phyloP scores from a whole-genome alignment of 2,113 vertebrate genomes.

The Eira barbara region DNA sequence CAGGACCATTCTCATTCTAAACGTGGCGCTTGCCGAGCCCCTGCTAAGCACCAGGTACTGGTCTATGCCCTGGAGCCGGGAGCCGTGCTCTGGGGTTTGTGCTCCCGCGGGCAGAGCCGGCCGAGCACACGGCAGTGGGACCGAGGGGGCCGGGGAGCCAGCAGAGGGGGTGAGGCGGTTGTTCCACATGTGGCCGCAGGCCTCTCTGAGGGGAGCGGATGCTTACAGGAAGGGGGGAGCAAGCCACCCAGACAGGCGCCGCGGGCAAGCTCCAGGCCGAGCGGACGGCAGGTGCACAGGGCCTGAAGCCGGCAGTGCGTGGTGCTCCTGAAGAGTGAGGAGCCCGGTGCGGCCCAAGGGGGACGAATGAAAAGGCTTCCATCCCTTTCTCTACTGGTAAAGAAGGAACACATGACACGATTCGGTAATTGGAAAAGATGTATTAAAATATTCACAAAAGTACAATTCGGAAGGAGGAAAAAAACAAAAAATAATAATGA shows the following conservation, averaged over 20 bases:
- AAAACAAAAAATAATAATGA: neutral
- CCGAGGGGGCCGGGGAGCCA: neutral
- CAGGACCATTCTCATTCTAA: neutral
- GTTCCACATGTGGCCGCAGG: neutral
- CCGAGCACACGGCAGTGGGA: neutral
- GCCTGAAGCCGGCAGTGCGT: accelerated
- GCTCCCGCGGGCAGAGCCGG: too few species aligned
- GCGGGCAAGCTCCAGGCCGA: accelerated
- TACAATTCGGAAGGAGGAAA: conserved; percentile 66
- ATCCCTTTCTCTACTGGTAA: neutral
- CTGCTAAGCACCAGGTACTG: neutral
- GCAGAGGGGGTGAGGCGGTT: accelerated
- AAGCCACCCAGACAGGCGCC: neutral
- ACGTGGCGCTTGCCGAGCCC: accelerated
- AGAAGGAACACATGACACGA: conserved; percentile 48
- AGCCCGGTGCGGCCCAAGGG: neutral
- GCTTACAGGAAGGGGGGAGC: neutral
- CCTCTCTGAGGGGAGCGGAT: neutral
- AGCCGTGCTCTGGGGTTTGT: neutral
- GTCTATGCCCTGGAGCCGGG: accelerated
- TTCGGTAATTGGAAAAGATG: conserved; percentile 71
- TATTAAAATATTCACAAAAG: conserved; percentile 85
- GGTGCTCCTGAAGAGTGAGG: neutral
- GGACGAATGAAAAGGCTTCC: neutral
- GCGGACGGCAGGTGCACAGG: neutral